Evolutionary conservation across 2,797 vertebrate genomes (phyloP).

Genomic region (Borostomias antarcticus): DNA sequence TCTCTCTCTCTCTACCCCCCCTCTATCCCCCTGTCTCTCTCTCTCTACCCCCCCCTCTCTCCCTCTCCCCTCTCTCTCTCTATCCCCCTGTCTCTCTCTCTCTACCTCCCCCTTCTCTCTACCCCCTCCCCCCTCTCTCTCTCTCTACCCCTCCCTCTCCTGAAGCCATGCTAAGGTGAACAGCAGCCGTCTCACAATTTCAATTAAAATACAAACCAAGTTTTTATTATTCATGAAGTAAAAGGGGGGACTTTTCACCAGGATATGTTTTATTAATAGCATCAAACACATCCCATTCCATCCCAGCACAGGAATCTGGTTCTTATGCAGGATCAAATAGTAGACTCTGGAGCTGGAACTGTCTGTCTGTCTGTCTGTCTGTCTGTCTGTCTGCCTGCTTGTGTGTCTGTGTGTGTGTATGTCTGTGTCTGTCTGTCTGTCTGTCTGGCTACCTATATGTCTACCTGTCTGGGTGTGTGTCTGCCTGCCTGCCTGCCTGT

Average conservation of each 20-base stretch:
- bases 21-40: not conserved
- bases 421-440: slow-evolving; percentile 8
- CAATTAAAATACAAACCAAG: slow-evolving; percentile 48
- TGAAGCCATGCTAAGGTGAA: slow-evolving; percentile 20
- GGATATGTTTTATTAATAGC: slow-evolving; percentile 51
- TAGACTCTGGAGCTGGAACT: too few species aligned
- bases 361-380: slow-evolving; percentile 34
- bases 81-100: not conserved
- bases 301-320: slow-evolving; percentile 55
- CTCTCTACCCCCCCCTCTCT: not conserved
- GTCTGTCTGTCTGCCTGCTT: slow-evolving; percentile 5
- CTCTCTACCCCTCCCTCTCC: not conserved
- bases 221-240: slow-evolving; percentile 52
- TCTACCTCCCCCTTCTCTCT: slow-evolving; percentile 23
- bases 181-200: slow-evolving; percentile 33
- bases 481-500: not conserved
- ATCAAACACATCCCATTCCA: slow-evolving; percentile 21
- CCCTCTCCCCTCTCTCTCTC: not conserved
- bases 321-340: slow-evolving; percentile 35
- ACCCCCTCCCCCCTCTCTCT: not conserved
- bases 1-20: not conserved
- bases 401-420: slow-evolving; percentile 16
- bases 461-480: not conserved
- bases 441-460: not conserved
- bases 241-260: slow-evolving; percentile 21